These are phyloP conservation scores for Rhinoderma darwinii DNA, from an alignment of 2,113 vertebrate genomes.

Conservation along the genomic window DNA sequence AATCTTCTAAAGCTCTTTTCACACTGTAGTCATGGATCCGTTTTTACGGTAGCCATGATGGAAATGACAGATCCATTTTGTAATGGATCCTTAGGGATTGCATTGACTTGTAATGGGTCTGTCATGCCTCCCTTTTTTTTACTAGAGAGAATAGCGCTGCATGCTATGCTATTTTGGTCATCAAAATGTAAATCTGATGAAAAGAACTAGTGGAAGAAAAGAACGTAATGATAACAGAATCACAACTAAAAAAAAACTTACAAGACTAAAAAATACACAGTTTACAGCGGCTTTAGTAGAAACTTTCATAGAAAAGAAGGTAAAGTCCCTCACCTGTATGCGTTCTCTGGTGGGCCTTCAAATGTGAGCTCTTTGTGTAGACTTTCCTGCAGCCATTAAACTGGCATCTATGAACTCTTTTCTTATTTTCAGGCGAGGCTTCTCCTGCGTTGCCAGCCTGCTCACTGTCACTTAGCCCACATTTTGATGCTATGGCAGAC, in stretches of 20 bases:
- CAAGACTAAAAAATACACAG: neutral
- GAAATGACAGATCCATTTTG: neutral
- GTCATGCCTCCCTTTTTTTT: neutral
- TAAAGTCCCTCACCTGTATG: conserved; percentile 86
- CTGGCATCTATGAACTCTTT: conserved; percentile 97
- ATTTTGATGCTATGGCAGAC: conserved; percentile 73
- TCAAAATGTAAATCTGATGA: too few species aligned
- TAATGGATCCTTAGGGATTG: neutral
- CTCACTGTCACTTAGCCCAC: conserved; percentile 83
- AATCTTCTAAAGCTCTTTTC: neutral
- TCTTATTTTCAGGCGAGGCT: conserved; percentile 93
- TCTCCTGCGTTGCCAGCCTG: conserved; percentile 76
- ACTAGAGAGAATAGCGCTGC: neutral
- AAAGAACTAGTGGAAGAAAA: too few species aligned
- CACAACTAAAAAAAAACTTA: neutral
- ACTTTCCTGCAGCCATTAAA: conserved; percentile 99
- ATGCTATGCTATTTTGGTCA: too few species aligned
- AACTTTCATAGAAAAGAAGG: neutral
- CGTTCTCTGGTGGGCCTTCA: conserved; percentile 99
- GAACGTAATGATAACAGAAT: neutral
- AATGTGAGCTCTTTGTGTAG: conserved; percentile 99
- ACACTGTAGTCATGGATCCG: neutral
- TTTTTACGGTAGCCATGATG: neutral
- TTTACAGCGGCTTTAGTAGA: neutral
- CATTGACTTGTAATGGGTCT: neutral